Conservation (phyloP, 2,888 invertebrate genomes). For the Monoplex corrugatus region DNA sequence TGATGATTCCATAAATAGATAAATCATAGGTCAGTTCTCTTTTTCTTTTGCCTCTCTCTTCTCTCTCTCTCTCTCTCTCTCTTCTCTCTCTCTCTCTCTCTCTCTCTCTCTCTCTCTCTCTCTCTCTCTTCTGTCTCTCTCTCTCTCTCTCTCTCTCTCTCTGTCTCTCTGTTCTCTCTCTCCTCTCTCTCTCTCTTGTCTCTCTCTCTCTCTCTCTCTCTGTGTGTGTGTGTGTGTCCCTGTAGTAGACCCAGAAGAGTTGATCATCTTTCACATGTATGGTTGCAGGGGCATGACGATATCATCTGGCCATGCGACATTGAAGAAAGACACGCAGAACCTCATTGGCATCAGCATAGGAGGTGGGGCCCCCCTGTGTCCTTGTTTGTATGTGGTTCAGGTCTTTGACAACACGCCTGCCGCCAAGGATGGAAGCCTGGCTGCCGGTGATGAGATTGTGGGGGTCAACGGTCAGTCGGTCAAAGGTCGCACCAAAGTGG, state of each 20-base stretch:
- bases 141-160: too few relatives aligned
- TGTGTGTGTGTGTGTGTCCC: too few relatives aligned
- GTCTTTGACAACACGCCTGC: conserved; percentile 99
- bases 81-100: too few relatives aligned
- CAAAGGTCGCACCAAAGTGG: conserved; percentile 98
- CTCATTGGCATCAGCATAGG: conserved; percentile 99
- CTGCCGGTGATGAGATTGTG: conserved; percentile 97
- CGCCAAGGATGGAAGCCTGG: conserved; percentile 94
- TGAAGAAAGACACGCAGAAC: conserved; percentile 94
- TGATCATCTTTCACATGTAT: neutral
- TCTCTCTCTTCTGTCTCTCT: too few relatives aligned
- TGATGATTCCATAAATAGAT: too few relatives aligned
- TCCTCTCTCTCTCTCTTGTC: conserved; percentile 46
- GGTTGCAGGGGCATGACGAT: conserved; percentile 96
- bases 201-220: too few relatives aligned
- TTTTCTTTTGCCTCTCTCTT: too few relatives aligned
- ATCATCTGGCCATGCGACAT: conserved; percentile 94
- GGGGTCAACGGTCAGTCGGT: conserved; percentile 96
- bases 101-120: too few relatives aligned
- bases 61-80: too few relatives aligned
- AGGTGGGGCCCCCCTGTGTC: conserved; percentile 91
- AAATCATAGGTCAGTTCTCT: too few relatives aligned
- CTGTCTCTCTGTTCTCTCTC: neutral
- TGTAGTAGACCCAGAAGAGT: too few relatives aligned
- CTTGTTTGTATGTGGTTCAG: conserved; percentile 99